Conservation (phyloP, 2,797 vertebrate genomes). For the Ciconia nigra region DNA sequence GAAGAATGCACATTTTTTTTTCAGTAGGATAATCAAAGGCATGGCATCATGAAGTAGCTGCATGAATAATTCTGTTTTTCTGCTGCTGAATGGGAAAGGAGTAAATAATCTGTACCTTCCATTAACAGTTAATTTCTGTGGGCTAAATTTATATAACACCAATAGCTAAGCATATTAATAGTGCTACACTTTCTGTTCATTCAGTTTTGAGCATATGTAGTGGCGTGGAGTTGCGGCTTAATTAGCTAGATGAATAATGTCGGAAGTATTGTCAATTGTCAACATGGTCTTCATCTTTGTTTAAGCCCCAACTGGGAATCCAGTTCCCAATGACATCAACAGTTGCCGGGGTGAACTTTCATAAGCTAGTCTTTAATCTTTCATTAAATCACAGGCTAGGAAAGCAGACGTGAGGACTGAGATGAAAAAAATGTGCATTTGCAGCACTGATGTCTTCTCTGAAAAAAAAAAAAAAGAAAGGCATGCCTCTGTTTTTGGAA, state of each 20-base stretch:
- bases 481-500: neutral
- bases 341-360: constrained; percentile 54
- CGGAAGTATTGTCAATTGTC: constrained; percentile 21
- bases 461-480: neutral
- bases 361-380: constrained; percentile 42
- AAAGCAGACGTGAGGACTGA: constrained; percentile 2
- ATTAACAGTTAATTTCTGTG: neutral
- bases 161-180: neutral
- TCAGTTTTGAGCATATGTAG: neutral
- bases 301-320: neutral
- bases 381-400: constrained; percentile 24
- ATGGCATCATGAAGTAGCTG: neutral
- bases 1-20: neutral
- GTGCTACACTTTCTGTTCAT: neutral
- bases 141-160: neutral
- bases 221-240: neutral
- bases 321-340: constrained; percentile 38
- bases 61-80: neutral
- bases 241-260: neutral
- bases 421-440: neutral
- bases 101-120: neutral
- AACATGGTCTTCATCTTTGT: constrained; percentile 3
- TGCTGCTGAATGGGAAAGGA: neutral
- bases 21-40: neutral
- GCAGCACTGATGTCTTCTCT: neutral